Conservation (phyloP, 2,113 vertebrate genomes). For the Apteryx owenii region DNA sequence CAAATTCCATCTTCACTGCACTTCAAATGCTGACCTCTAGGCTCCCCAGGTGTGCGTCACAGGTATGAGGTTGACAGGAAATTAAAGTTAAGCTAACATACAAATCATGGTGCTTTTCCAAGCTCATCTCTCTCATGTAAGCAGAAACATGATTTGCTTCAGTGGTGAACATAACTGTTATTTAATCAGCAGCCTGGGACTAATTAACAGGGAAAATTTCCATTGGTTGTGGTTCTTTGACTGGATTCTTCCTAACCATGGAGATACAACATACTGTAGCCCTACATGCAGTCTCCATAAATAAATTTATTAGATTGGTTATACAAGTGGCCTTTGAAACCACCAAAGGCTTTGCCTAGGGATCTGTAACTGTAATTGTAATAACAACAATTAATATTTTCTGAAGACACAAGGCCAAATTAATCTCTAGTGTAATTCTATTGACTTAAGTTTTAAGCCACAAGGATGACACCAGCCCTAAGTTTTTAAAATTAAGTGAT, state of each 20-base stretch:
- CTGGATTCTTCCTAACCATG: constrained; percentile 44
- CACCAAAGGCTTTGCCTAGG: constrained; percentile 7
- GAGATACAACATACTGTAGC: neutral
- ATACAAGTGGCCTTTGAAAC: constrained; percentile 14
- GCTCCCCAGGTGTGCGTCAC: constrained; percentile 47
- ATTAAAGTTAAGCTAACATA: constrained; percentile 66
- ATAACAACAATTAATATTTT: constrained; percentile 11
- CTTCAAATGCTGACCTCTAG: constrained; percentile 43
- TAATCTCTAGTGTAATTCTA: neutral
- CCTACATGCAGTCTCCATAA: constrained; percentile 27
- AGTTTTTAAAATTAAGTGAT: constrained; percentile 35
- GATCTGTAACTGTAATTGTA: constrained; percentile 27
- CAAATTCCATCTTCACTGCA: constrained; percentile 36
- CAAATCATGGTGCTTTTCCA: constrained; percentile 65
- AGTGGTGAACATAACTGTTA: neutral
- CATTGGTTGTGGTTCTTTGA: constrained; percentile 18
- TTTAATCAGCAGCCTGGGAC: constrained; percentile 59
- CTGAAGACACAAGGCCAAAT: constrained; percentile 7
- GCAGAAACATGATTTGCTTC: constrained; percentile 56
- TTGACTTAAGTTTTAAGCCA: neutral
- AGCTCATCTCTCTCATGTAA: constrained; percentile 26
- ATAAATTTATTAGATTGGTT: constrained; percentile 45
- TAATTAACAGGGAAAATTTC: constrained; percentile 42
- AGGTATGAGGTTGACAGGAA: constrained; percentile 71
- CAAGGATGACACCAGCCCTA: neutral